A percentile compares a stretch with the other conserved stretches of the same genome.
phyloP scores from a whole-genome alignment of 2,113 vertebrate genomes.

The Ceyx melanurus region DNA sequence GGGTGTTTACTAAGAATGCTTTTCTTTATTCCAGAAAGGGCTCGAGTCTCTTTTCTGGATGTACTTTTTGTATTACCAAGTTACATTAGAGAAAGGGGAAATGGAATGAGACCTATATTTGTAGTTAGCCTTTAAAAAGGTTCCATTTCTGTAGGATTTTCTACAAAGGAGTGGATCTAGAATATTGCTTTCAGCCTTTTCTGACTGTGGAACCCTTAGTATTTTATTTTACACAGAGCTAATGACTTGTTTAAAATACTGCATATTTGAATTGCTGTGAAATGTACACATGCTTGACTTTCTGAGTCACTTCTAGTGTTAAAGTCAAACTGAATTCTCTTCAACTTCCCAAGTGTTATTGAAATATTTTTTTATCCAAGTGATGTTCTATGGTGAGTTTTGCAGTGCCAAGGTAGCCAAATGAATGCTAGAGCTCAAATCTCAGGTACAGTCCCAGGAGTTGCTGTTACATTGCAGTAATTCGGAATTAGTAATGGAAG shows the following conservation, averaged over 20 bases:
- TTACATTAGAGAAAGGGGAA: not conserved
- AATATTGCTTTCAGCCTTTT: not conserved
- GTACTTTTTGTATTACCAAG: not conserved
- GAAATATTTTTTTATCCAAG: not conserved
- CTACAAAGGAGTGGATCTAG: not conserved
- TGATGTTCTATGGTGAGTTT: not conserved
- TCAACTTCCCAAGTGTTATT: not conserved
- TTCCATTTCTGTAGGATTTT: not conserved
- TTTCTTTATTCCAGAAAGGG: not conserved
- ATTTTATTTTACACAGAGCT: not conserved
- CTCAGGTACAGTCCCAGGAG: not conserved
- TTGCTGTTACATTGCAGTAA: not conserved
- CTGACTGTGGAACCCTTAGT: not conserved
- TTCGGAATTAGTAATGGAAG: not conserved
- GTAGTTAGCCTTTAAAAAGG: not conserved
- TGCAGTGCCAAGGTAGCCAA: not conserved
- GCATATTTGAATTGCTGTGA: not conserved
- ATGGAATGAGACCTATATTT: not conserved
- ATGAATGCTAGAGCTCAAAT: not conserved
- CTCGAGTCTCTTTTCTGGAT: not conserved
- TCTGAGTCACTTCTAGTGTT: not conserved
- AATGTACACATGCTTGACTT: not conserved
- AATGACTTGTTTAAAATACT: not conserved
- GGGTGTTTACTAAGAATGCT: not conserved
- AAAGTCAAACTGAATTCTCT: not conserved